A percentile compares a stretch with the other conserved stretches of the same genome.
Conservation (phyloP, 2,888 invertebrate genomes). For the Lepeophtheirus nordmannii region DNA sequence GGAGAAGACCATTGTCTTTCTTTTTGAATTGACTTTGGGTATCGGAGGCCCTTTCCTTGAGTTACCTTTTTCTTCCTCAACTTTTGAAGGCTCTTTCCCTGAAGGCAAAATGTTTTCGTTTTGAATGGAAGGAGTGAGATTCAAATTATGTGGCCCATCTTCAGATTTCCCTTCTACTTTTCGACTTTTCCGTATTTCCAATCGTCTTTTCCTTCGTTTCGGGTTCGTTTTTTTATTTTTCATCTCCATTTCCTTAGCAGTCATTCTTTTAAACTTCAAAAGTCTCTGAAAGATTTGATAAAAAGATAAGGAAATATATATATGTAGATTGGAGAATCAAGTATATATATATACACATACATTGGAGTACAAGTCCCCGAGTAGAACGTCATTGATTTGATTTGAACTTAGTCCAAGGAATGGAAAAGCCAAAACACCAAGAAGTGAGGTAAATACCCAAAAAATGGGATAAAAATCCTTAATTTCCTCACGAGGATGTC, state of each 20-base stretch:
- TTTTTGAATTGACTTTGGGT: background rate
- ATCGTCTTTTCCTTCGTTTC: background rate
- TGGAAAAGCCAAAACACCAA: slow-evolving; percentile 7
- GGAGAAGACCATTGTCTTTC: background rate
- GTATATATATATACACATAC: too few relatives aligned
- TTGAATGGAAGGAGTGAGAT: background rate
- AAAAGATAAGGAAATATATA: too few relatives aligned
- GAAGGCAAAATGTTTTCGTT: background rate
- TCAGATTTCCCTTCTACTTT: background rate
- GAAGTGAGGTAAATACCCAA: slow-evolving; percentile 16
- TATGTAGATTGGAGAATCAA: too few relatives aligned
- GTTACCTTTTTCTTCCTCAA: background rate
- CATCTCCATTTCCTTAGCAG: background rate
- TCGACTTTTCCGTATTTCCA: too few relatives aligned
- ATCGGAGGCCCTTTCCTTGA: background rate
- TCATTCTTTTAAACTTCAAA: too few relatives aligned
- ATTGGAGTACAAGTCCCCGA: background rate
- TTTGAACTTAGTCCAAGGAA: slow-evolving; percentile 11
- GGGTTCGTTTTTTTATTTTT: background rate
- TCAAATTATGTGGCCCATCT: background rate
- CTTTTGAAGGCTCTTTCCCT: background rate
- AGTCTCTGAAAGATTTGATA: too few relatives aligned
- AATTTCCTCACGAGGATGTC: slow-evolving; percentile 15
- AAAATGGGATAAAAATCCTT: slow-evolving; percentile 22
- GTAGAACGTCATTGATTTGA: background rate